Conservation (phyloP, 2,797 vertebrate species). For the Pitangus sulphuratus region DNA sequence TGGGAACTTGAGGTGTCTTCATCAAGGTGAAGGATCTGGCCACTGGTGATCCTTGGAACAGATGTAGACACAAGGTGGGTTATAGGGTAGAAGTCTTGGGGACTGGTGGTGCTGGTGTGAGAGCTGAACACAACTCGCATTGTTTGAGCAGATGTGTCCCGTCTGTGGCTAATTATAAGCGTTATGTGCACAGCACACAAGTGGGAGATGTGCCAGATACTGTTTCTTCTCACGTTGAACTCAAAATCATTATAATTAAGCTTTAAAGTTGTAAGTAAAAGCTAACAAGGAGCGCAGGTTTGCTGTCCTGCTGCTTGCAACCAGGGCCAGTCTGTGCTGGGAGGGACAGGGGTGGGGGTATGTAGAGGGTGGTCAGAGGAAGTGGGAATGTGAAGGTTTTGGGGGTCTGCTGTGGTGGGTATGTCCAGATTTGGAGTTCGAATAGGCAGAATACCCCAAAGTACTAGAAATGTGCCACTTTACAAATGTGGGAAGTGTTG, state of each 20-base stretch:
- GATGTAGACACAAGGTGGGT: rapidly evolving
- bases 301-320: background rate
- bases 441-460: background rate
- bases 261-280: slow-evolving; percentile 43
- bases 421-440: background rate
- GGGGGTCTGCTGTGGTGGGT: rapidly evolving
- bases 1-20: background rate
- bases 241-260: slow-evolving; percentile 54
- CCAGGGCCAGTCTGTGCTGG: rapidly evolving
- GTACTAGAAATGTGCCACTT: background rate
- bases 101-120: background rate
- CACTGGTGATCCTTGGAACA: background rate
- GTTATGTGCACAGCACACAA: background rate
- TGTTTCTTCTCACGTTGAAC: slow-evolving; percentile 1
- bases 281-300: background rate
- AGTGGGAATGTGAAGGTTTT: background rate
- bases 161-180: slow-evolving; percentile 25
- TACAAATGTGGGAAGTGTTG: slow-evolving; percentile 9
- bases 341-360: background rate
- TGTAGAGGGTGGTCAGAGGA: background rate
- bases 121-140: background rate
- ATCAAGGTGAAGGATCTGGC: background rate
- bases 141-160: slow-evolving; percentile 56
- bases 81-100: background rate
- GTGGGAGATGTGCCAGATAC: slow-evolving; percentile 50